Evolutionary conservation across 1,140 invertebrate species (phyloP), one percentile per base, ranked within the genome.

Genomic region (Pteromalus puparum): DNA sequence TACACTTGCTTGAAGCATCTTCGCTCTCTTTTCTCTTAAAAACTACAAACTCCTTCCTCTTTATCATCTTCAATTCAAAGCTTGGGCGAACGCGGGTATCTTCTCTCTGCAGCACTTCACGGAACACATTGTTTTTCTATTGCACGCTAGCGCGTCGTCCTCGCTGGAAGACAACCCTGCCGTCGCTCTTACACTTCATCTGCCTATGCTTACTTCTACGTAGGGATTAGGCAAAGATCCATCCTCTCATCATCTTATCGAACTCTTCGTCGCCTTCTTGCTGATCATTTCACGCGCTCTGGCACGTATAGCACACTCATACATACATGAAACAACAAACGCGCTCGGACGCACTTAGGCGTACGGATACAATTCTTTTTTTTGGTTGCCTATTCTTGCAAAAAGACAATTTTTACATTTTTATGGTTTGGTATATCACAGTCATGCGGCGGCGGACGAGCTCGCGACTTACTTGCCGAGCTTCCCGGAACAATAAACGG

Each of bases 371-470:
- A 67, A 85, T 24, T 0, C 65, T 42, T 76, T 67, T 48, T 85
- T 85, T 86, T 86, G 38, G 42, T 87, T 83, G 76, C 67, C 84
- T 83, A 84, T 73, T 82, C 48, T 80, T 83, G 18, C 68, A 85
- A 86, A 87, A 81, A 86, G 83, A 74, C 85, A 84, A 83, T 83
- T 85, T 87, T 82, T 87, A 30, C 26, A 81, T 81, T 86, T 79
- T 78, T 87, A 85, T 77, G 48, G n/a, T 30, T 65, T 74, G 78
- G n/a, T 76, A 21, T 48, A 67, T 67, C 83, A 70, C 24, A 34
- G 26, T 74, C 79, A 34, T 72, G 26, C 26, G 34, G 28, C 53
- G 75, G 75, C 46, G 67, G 65, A 78, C 30, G 84, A 65, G 74
- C 65, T 84, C 76, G 65, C 61, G n/a, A 72, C 81, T 61, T 28